Base-by-base conservation (phyloP, 1,140 invertebrate species). In the Homalodisca vitripennis region DNA sequence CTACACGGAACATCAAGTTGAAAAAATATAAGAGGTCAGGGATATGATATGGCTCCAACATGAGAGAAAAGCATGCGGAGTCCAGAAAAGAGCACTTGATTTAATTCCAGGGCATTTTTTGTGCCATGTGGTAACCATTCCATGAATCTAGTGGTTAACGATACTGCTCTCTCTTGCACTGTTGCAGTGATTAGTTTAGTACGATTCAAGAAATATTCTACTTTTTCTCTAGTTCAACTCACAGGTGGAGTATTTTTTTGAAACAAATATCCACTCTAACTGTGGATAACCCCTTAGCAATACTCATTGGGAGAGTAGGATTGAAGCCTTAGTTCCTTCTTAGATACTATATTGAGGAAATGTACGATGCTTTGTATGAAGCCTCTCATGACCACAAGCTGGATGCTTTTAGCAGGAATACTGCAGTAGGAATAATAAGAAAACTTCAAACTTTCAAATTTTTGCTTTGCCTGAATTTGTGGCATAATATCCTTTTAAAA, bases 21-120 rank as follows among this genome's bases (percentile, higher is more conserved):
- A 48, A 26, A 75, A 12, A 71, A 78, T 70, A 70, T 74, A 26
- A 47, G 77, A 47, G 75, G 75, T 3, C 77, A 79, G 70, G 72
- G 73, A 2, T 79, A 78, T 68, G 78, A 78, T 64, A 78, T 70
- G 77, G 75, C 1, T n/a, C 73, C 3, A 79, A 79, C 67, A 79
- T 78, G 74, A 68, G 27, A 77, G 34, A 75, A 62, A 65, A 71
- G 46, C 34, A 74, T 47, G 71, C 47, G 74, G 74, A 6, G 71
- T 73, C 2, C 73, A 76, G 70, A 68, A 68, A 20, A 65, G 22
- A 34, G 75, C 74, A 53, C 41, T 73, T 10, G 65, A 73, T 27
- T 41, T 72, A 76, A 73, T 72, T 27, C 70, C 14, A 41, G 46
- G 48, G 73, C 73, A 31, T 67, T 69, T 67, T 74, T 65, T 60